phyloP scores from a whole-genome alignment of 2,113 vertebrate genomes.

The Cyanistes caeruleus region DNA sequence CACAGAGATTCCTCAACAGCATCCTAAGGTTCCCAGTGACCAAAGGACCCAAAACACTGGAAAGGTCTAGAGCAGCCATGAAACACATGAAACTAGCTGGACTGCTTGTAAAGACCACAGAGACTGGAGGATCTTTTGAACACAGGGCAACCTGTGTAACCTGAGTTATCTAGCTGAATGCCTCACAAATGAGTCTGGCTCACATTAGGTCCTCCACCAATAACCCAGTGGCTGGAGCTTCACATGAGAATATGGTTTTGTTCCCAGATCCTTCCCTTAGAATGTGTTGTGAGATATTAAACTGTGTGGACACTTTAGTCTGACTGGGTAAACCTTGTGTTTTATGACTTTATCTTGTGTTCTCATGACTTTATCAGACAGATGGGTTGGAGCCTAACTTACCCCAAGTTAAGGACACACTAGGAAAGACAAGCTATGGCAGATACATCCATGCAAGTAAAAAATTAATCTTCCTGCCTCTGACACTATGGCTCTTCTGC shows the following conservation, averaged over 20 bases:
- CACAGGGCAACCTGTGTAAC: not conserved
- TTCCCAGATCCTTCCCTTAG: not conserved
- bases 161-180: not conserved
- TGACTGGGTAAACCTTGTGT: not conserved
- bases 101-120: not conserved
- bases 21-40: not conserved
- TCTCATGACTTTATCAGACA: not conserved
- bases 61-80: not conserved
- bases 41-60: not conserved
- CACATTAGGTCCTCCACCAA: not conserved
- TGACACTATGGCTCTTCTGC: not conserved
- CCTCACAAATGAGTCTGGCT: not conserved
- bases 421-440: not conserved
- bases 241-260: not conserved
- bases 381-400: not conserved
- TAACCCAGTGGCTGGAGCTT: not conserved
- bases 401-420: fast-evolving
- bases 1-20: not conserved
- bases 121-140: not conserved
- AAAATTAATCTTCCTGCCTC: not conserved
- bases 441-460: not conserved
- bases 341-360: not conserved
- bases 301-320: not conserved
- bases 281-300: not conserved
- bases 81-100: not conserved